Percentiles rank a stretch among this genome's conserved stretches.
Evolutionary conservation across 2,113 vertebrate species (phyloP).

Genomic region (Hydropotes inermis): DNA sequence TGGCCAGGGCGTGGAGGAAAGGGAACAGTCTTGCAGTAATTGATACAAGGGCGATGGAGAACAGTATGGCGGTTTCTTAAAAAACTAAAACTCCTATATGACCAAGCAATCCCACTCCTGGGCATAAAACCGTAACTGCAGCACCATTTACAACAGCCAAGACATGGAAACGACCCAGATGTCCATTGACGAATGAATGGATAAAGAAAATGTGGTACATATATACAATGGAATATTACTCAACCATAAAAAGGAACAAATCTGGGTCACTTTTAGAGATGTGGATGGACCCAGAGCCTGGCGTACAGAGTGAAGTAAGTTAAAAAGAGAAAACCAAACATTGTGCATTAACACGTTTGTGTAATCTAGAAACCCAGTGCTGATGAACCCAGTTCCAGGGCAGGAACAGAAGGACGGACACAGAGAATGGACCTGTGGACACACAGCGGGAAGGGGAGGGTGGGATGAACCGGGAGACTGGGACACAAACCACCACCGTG

Average conservation of each 20-base stretch:
- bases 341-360: fast-evolving
- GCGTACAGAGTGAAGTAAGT: not conserved
- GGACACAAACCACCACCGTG: not conserved
- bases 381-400: not conserved
- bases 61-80: not conserved
- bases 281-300: not conserved
- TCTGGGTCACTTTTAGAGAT: not conserved
- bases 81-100: not conserved
- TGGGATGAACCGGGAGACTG: not conserved
- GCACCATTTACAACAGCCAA: not conserved
- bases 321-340: not conserved
- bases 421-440: not conserved
- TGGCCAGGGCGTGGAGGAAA: not conserved
- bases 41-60: not conserved
- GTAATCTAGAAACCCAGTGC: not conserved
- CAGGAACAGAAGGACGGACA: not conserved
- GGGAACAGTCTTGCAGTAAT: not conserved
- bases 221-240: not conserved
- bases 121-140: not conserved
- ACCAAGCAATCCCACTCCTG: not conserved
- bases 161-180: not conserved
- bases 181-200: not conserved
- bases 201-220: not conserved
- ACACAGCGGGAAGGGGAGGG: not conserved
- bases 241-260: not conserved